Evolutionary conservation across 2,888 invertebrate species (phyloP).

Genomic region (Aphidius colemani): DNA sequence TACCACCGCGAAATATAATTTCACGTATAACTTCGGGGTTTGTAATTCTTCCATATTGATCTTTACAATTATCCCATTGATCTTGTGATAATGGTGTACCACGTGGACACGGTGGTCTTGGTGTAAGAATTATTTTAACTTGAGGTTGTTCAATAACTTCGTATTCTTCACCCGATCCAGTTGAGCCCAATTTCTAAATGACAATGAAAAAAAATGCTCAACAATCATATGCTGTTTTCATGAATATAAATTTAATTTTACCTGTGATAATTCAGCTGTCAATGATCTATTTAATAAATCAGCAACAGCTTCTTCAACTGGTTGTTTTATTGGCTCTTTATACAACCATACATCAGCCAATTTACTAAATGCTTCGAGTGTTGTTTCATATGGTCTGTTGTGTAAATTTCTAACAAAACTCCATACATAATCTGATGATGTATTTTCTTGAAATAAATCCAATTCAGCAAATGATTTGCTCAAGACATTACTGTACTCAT

Average conservation of each 20-base stretch:
- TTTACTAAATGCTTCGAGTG: conserved; percentile 85
- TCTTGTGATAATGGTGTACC: conserved; percentile 71
- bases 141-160: conserved; percentile 69
- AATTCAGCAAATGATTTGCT: conserved; percentile 87
- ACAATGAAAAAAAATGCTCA: no score
- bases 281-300: conserved; percentile 65
- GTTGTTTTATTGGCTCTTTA: conserved; percentile 67
- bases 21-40: conserved; percentile 80
- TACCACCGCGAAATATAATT: conserved; percentile 90
- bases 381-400: conserved; percentile 79
- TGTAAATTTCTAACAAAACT: conserved; percentile 66
- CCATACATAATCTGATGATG: conserved; percentile 70
- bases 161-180: conserved; percentile 70
- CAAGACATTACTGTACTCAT: conserved; percentile 70
- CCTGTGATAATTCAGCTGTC: conserved; percentile 44
- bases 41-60: conserved; percentile 78
- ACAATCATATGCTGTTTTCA: no score
- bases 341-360: conserved; percentile 77
- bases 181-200: conserved; percentile 37
- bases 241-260: no score
- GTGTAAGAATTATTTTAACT: conserved; percentile 67
- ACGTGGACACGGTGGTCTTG: conserved; percentile 64
- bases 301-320: conserved; percentile 68
- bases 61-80: conserved; percentile 83
- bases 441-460: conserved; percentile 76